A percentile compares a stretch with the other conserved stretches of the same genome.
Conservation (phyloP, 2,888 invertebrate genomes). For the Stenolophus ochropezus region DNA sequence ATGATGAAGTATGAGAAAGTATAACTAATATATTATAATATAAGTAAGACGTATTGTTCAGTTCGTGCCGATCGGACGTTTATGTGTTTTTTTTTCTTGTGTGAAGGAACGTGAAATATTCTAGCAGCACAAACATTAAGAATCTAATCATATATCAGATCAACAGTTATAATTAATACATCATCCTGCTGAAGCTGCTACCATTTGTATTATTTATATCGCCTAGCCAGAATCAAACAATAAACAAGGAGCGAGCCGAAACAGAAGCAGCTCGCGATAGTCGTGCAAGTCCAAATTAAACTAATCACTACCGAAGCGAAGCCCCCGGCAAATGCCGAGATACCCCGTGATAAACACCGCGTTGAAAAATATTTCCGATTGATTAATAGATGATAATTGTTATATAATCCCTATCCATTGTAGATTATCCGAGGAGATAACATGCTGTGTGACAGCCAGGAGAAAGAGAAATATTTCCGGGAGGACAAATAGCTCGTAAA, state of each 20-base stretch:
- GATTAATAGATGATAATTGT: slow-evolving; percentile 59
- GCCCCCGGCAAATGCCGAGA: slow-evolving; percentile 13
- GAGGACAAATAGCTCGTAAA: no score
- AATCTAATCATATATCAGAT: slow-evolving; percentile 50
- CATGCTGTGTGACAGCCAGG: background rate
- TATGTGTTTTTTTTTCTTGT: background rate
- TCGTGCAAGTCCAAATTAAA: slow-evolving; percentile 37
- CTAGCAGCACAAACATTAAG: slow-evolving; percentile 28
- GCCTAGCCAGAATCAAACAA: slow-evolving; percentile 4
- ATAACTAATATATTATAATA: no score
- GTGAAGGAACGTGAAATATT: slow-evolving; percentile 32
- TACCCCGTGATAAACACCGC: slow-evolving; percentile 21
- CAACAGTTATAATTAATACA: slow-evolving; percentile 50
- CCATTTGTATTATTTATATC: slow-evolving; percentile 42
- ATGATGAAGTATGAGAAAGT: no score
- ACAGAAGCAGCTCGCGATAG: slow-evolving; percentile 17
- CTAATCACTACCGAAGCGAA: slow-evolving; percentile 42
- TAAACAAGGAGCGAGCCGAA: slow-evolving; percentile 24
- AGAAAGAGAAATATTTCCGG: slow-evolving; percentile 37
- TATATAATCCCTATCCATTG: slow-evolving; percentile 51
- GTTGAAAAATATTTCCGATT: slow-evolving; percentile 59
- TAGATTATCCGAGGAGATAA: slow-evolving; percentile 49
- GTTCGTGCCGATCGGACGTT: background rate
- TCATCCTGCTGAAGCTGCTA: slow-evolving; percentile 11
- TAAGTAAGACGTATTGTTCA: no score